Evolutionary conservation across 2,888 invertebrate genomes (phyloP).

Genomic region (Apodemia hepburni): DNA sequence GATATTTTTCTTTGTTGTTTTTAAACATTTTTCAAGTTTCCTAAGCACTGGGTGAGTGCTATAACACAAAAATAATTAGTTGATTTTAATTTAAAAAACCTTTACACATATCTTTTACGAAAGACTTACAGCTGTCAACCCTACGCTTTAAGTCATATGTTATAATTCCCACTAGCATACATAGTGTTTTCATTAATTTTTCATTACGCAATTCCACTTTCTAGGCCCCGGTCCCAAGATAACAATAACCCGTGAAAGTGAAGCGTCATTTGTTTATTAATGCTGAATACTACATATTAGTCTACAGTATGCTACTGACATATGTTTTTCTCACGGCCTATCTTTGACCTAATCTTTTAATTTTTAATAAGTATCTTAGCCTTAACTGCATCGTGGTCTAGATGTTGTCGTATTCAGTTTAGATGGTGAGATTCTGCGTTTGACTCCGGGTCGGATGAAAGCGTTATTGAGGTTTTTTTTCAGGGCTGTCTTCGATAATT

Average conservation of each 20-base stretch:
- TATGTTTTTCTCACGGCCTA: conserved; percentile 31
- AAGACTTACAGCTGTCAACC: background rate
- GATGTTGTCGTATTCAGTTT: too few relatives aligned
- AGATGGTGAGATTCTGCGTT: too few relatives aligned
- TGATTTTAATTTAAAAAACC: too few relatives aligned
- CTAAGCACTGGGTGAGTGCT: too few relatives aligned
- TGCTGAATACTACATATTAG: conserved; percentile 21
- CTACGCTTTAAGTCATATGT: conserved; percentile 14
- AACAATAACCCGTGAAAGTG: conserved; percentile 16
- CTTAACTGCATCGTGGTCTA: background rate
- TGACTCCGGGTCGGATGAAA: too few relatives aligned
- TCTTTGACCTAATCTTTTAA: background rate
- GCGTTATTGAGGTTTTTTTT: conserved; percentile 2
- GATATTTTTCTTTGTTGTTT: too few relatives aligned
- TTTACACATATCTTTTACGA: background rate
- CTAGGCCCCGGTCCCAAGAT: conserved; percentile 12
- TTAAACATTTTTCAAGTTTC: too few relatives aligned
- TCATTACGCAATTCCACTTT: conserved; percentile 17
- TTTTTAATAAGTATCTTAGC: background rate
- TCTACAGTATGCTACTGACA: conserved; percentile 29
- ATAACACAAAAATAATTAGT: too few relatives aligned
- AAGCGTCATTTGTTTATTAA: conserved; percentile 15
- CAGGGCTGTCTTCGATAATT: too few relatives aligned
- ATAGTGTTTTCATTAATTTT: conserved; percentile 16
- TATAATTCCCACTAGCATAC: conserved; percentile 15